These are phyloP conservation scores for Corydoras maculifer DNA, from an alignment of 2,113 vertebrate species.

Conservation along the genomic window DNA sequence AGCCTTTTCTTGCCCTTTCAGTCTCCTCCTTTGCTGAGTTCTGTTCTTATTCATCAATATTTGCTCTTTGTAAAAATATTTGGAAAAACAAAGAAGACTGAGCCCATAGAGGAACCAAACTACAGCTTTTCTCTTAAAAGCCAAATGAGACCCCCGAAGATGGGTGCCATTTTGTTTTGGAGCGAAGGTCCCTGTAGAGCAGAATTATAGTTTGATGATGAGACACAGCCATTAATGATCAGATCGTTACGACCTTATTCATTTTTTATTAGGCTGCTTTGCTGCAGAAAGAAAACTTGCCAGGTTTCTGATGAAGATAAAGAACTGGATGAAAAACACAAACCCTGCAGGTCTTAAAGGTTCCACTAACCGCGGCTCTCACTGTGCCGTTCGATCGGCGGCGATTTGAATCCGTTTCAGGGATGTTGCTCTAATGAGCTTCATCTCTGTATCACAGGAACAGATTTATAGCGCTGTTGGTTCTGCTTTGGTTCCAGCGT, in stretches of 20 bases:
- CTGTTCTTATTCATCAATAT: conserved; percentile 23
- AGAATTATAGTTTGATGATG: conserved; percentile 7
- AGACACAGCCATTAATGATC: neutral
- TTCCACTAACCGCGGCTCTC: neutral
- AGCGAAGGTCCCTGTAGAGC: neutral
- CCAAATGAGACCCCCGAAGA: neutral
- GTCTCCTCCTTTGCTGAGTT: conserved; percentile 14
- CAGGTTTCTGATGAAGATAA: conserved; percentile 4
- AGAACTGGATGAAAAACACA: conserved; percentile 15
- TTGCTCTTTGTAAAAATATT: conserved; percentile 37
- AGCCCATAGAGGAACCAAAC: conserved; percentile 6
- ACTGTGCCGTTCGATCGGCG: conserved; percentile 11
- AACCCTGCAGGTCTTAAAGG: conserved; percentile 18
- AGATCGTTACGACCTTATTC: conserved; percentile 30
- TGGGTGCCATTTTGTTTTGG: conserved; percentile 17
- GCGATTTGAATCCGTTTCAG: conserved; percentile 22
- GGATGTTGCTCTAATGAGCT: conserved; percentile 23
- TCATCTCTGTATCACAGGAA: conserved; percentile 37
- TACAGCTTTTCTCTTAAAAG: conserved; percentile 13
- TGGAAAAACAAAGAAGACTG: conserved; percentile 7
- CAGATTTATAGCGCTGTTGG: conserved; percentile 37
- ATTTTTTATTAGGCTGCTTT: conserved; percentile 34
- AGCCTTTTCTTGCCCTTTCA: conserved; percentile 10
- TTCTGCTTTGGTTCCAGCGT: conserved; percentile 33
- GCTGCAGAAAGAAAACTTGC: conserved; percentile 10